phyloP scores from a whole-genome alignment of 2,888 invertebrate species.

The Pyrrhosoma nymphula region DNA sequence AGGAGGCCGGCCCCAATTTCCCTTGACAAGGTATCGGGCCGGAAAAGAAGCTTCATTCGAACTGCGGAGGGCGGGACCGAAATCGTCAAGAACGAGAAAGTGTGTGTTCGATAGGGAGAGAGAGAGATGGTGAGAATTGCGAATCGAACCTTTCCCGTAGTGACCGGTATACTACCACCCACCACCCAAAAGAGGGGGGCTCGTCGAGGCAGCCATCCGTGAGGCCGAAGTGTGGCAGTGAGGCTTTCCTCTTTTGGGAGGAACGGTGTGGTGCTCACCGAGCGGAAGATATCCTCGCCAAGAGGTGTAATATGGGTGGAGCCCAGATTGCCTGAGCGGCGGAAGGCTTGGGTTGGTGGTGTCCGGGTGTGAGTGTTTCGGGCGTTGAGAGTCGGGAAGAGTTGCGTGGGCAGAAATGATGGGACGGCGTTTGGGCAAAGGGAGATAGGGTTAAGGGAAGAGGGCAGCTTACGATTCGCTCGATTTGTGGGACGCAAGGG shows the following conservation, averaged over 20 bases:
- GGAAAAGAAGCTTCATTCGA: background rate
- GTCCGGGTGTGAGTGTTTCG: background rate
- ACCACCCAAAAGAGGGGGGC: background rate
- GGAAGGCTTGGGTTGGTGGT: background rate
- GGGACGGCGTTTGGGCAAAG: background rate
- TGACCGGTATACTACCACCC: background rate
- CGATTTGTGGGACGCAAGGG: background rate
- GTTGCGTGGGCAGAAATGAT: background rate
- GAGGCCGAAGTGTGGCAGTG: background rate
- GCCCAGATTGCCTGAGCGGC: slow-evolving; percentile 8
- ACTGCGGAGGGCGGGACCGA: background rate
- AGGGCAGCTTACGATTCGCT: background rate
- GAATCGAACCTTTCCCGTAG: background rate
- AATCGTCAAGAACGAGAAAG: background rate
- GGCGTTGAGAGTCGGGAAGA: background rate
- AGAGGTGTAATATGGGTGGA: slow-evolving; percentile 36
- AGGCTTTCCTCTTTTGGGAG: background rate
- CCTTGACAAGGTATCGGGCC: background rate
- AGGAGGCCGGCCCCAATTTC: background rate
- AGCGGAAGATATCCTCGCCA: slow-evolving; percentile 38
- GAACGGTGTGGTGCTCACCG: background rate
- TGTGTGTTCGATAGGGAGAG: background rate
- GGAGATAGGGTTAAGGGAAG: background rate
- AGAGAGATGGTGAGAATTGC: background rate
- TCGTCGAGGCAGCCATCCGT: background rate